Percentiles rank a stretch among this genome's conserved stretches.
phyloP scores from a whole-genome alignment of 2,888 invertebrate genomes.

The Drosophila longiperda region DNA sequence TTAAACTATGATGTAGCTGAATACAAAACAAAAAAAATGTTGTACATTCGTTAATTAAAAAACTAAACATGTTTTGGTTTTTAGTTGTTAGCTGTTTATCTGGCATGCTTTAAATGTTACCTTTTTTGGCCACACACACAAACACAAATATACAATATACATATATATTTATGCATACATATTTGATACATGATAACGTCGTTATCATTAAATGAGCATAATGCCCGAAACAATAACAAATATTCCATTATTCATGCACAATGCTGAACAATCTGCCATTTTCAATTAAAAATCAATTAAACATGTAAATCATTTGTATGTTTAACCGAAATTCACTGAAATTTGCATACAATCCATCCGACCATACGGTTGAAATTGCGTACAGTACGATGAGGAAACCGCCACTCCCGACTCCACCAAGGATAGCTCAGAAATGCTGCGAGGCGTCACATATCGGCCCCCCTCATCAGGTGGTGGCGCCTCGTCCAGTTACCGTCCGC shows the following conservation, averaged over 20 bases:
- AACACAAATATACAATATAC: neutral
- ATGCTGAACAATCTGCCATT: slow-evolving; percentile 55
- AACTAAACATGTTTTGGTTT: slow-evolving; percentile 42
- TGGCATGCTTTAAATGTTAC: slow-evolving; percentile 56
- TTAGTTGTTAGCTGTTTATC: slow-evolving; percentile 40
- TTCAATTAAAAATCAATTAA: slow-evolving; percentile 78
- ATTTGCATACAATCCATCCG: slow-evolving; percentile 60
- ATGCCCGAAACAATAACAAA: slow-evolving; percentile 33
- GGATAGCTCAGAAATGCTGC: slow-evolving; percentile 86
- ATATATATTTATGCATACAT: neutral
- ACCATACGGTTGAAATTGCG: slow-evolving; percentile 20
- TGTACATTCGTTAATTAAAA: slow-evolving; percentile 3
- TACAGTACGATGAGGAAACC: slow-evolving; percentile 85
- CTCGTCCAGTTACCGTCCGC: slow-evolving; percentile 69
- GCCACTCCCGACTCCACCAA: slow-evolving; percentile 86
- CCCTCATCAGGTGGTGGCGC: slow-evolving; percentile 72
- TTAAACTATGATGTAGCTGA: slow-evolving; percentile 10
- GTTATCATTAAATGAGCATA: slow-evolving; percentile 36
- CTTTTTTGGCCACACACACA: slow-evolving; percentile 39
- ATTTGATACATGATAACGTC: slow-evolving; percentile 21
- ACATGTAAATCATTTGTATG: slow-evolving; percentile 79
- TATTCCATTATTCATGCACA: slow-evolving; percentile 30
- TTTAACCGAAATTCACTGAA: slow-evolving; percentile 74
- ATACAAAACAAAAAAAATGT: slow-evolving; percentile 21
- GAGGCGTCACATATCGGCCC: slow-evolving; percentile 89